Evolutionary conservation across 2,888 invertebrate species (phyloP).

Genomic region (Harpagoxenus sublaevis): DNA sequence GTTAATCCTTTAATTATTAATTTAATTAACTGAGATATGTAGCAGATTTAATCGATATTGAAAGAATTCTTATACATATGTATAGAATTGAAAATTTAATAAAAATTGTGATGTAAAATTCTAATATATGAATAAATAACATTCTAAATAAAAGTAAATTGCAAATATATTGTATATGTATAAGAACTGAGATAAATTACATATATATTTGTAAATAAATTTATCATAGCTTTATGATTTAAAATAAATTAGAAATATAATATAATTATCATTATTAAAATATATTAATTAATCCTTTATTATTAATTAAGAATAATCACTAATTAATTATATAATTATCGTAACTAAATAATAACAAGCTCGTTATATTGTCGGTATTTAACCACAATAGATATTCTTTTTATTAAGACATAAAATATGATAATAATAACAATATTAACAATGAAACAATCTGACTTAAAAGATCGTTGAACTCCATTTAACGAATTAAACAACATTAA

Average conservation of each 20-base stretch:
- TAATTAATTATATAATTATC: not conserved
- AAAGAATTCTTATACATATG: not conserved
- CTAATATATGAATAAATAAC: not conserved
- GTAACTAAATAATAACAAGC: not conserved
- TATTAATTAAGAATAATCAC: conserved; percentile 6
- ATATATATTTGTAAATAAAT: not conserved
- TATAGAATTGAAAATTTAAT: not conserved
- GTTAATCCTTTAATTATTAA: conserved; percentile 21
- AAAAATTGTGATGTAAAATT: not conserved
- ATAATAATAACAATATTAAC: not conserved
- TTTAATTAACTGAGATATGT: not conserved
- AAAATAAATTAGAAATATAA: not conserved
- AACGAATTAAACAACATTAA: conserved; percentile 6
- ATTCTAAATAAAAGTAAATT: not conserved
- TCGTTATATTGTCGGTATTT: not conserved
- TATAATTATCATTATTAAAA: not conserved
- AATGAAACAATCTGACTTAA: not conserved
- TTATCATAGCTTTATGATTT: not conserved
- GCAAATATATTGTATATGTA: not conserved
- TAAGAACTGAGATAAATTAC: not conserved
- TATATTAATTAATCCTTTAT: not conserved
- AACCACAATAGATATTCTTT: not conserved
- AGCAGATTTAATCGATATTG: not conserved
- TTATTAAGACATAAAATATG: not conserved
- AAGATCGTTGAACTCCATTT: conserved; percentile 5